Evolutionary conservation across 1,140 invertebrate genomes (phyloP).

Genomic region (Platorchestia sp.): DNA sequence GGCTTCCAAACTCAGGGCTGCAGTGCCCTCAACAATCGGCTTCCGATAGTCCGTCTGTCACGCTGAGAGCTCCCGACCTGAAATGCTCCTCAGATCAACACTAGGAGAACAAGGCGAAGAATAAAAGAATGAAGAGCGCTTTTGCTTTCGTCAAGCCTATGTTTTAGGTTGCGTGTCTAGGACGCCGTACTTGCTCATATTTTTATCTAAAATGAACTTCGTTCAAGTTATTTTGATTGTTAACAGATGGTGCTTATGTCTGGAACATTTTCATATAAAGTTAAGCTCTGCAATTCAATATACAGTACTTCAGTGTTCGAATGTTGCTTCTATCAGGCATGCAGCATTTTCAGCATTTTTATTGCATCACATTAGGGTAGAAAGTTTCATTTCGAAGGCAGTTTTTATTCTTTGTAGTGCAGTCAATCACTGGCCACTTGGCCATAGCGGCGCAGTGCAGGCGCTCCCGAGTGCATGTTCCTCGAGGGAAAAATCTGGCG

Average conservation of each 20-base stretch:
- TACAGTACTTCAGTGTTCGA: not conserved
- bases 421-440: not conserved
- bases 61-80: conserved; percentile 23
- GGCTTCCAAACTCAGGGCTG: conserved; percentile 34
- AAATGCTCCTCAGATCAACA: conserved; percentile 47
- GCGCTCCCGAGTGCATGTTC: not conserved
- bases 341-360: not conserved
- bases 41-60: conserved; percentile 51
- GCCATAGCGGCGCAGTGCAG: not conserved
- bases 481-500: not conserved
- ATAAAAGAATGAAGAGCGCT: not conserved
- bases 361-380: not conserved
- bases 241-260: not conserved
- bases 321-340: not conserved
- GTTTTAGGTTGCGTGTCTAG: not conserved
- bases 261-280: not conserved
- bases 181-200: not conserved
- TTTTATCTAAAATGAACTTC: not conserved
- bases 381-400: not conserved
- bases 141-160: not conserved
- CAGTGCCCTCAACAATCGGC: conserved; percentile 36
- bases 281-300: no score
- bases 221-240: not conserved
- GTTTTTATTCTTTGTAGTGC: not conserved
- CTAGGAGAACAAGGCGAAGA: not conserved